Conservation (phyloP, 2,888 invertebrate species). For the Cordilura impudica region DNA sequence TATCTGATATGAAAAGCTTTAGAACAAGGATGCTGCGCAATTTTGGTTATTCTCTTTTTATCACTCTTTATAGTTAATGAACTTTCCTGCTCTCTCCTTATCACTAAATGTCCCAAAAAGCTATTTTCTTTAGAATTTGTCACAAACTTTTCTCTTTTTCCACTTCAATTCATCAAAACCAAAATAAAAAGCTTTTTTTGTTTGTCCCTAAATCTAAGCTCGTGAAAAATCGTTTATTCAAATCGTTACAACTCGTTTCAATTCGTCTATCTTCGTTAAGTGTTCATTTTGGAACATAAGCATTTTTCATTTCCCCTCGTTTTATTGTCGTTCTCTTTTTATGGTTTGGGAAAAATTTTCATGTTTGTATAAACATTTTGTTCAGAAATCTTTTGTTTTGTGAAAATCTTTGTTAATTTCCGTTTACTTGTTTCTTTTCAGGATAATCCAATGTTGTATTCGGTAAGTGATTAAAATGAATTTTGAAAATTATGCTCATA, state of each 20-base stretch:
- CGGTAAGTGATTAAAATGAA: conserved; percentile 51
- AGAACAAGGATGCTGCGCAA: conserved; percentile 52
- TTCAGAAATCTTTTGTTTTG: conserved; percentile 51
- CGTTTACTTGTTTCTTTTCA: conserved; percentile 40
- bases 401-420: conserved; percentile 62
- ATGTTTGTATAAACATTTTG: conserved; percentile 29
- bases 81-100: not conserved
- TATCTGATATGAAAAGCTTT: conserved; percentile 39
- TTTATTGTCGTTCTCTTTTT: conserved; percentile 31
- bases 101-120: conserved; percentile 63
- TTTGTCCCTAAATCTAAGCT: not conserved
- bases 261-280: conserved; percentile 38
- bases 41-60: not conserved
- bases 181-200: conserved; percentile 10
- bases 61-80: not conserved
- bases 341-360: conserved; percentile 2
- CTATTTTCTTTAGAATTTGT: conserved; percentile 25
- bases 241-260: conserved; percentile 24
- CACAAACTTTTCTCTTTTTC: conserved; percentile 8
- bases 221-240: conserved; percentile 39
- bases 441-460: conserved; percentile 18
- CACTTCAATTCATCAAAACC: not conserved
- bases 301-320: conserved; percentile 41
- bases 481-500: conserved; percentile 34
- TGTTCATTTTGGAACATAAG: conserved; percentile 35